phyloP scores from a whole-genome alignment of 1,140 invertebrate species.

The Euwallacea fornicatus region DNA sequence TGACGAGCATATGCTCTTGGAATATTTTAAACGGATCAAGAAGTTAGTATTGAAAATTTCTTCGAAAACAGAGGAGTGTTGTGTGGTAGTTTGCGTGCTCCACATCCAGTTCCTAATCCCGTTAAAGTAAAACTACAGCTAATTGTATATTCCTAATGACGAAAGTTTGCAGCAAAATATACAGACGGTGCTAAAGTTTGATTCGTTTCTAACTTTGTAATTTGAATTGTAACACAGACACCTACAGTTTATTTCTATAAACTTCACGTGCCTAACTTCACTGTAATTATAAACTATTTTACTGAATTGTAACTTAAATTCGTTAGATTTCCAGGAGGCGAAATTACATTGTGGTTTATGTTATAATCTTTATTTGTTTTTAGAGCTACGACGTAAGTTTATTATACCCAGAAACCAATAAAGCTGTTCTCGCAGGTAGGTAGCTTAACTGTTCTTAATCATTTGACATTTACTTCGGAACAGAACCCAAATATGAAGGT shows the following conservation, averaged over 20 bases:
- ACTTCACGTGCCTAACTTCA: constrained; percentile 28
- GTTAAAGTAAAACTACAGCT: constrained; percentile 24
- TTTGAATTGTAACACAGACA: constrained; percentile 50
- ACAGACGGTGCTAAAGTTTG: constrained; percentile 49
- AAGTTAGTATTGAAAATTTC: not conserved
- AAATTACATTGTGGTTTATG: too few relatives aligned
- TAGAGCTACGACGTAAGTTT: too few relatives aligned
- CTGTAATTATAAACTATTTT: constrained; percentile 37
- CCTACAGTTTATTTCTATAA: constrained; percentile 47
- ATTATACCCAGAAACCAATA: too few relatives aligned
- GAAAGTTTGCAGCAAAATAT: constrained; percentile 49
- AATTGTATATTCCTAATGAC: constrained; percentile 51
- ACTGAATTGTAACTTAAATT: constrained; percentile 7
- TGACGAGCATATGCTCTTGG: too few relatives aligned
- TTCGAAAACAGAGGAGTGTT: too few relatives aligned
- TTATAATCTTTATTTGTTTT: too few relatives aligned
- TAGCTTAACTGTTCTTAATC: too few relatives aligned
- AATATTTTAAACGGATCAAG: not conserved
- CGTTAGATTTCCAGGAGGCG: not conserved
- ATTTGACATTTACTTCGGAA: too few relatives aligned
- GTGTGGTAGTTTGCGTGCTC: not conserved
- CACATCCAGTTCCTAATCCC: constrained; percentile 1
- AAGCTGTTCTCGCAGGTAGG: too few relatives aligned
- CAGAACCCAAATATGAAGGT: too few relatives aligned
- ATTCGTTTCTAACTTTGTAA: constrained; percentile 50